Base-by-base conservation (phyloP, 2,113 vertebrate genomes). In the Rhynchomys soricoides region DNA sequence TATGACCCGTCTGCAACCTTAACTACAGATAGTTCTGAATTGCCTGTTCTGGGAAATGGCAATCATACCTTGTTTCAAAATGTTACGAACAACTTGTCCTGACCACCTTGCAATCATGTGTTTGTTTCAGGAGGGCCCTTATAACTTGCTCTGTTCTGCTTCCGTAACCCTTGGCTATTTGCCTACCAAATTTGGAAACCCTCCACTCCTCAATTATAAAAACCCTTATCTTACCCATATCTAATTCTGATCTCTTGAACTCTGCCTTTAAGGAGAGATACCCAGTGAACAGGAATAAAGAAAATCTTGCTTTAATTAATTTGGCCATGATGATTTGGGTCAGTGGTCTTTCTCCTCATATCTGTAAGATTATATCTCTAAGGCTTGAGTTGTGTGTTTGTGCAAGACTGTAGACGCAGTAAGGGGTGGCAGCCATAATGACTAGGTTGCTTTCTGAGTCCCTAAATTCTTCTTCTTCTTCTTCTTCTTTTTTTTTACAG, bases 381-480 rank as follows among this genome's bases (percentile, higher is more conserved):
- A 94, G n/a, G 89, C 26, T 70, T 21, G 17, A 94, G n/a, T 93
- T 40, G 26, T 73, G 26, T 59, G 15, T 86, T 52, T 13, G 22
- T 55, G 78, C 11, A 78, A 22, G 70, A 78, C 11, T 68, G 40
- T 40, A 86, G 55, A 50, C 55, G 26, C 82, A 43, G 13, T 43
- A 81, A 45, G 34, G 70, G 22, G 52, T 40, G 4, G 29, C 78
- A 52, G 66, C 26, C n/a, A 48, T 5, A 48, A 88, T 4, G 1
- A 8, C 52, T 64, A 64, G 40, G n/a, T 74, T 81, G 48, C 34
- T 85, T 64, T 83, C 3, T 82, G 37, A 50, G 68, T 85, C 90
- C 55, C 10, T 77, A 74, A 31, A 43, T 79, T 96, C n/a, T 37
- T 52, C 88, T 79, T 96, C n/a, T 37, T 52, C 88, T 79, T 96